phyloP scores from a whole-genome alignment of 2,113 vertebrate genomes.

The Notarius lentiginosus region DNA sequence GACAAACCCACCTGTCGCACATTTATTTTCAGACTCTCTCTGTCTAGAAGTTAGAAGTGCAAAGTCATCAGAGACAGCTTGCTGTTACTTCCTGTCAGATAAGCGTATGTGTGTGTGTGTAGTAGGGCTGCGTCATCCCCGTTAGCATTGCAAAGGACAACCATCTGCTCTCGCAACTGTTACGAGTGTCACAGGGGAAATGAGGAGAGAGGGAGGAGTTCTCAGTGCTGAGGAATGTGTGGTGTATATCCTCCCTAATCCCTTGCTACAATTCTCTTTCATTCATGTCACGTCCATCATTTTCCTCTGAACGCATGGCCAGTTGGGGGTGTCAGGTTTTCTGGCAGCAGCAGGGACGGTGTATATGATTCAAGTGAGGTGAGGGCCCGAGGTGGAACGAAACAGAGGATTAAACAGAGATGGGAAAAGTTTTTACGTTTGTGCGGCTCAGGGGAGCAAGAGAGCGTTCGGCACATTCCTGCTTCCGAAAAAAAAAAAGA shows the following conservation, averaged over 20 bases:
- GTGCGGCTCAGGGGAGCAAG: not conserved
- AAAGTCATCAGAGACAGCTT: conserved; percentile 47
- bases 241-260: not conserved
- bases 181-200: not conserved
- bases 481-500: not conserved
- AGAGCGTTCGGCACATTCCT: not conserved
- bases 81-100: conserved; percentile 26
- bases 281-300: conserved; percentile 10
- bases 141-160: conserved; percentile 39
- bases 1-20: conserved; percentile 7
- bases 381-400: not conserved
- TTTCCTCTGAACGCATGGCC: not conserved
- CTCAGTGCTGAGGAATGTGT: conserved; percentile 1
- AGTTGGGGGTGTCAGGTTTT: not conserved
- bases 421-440: not conserved
- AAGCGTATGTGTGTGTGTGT: conserved; percentile 19
- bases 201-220: not conserved
- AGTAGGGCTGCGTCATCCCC: conserved; percentile 13
- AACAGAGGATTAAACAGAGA: conserved; percentile 16
- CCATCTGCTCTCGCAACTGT: conserved; percentile 55
- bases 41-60: conserved; percentile 19
- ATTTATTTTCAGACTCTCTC: conserved; percentile 4
- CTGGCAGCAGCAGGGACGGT: not conserved
- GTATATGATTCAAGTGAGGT: not conserved
- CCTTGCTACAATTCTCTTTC: not conserved